These are phyloP conservation scores for Plagiodera versicolora DNA, from an alignment of 2,888 invertebrate genomes.

Conservation along the genomic window DNA sequence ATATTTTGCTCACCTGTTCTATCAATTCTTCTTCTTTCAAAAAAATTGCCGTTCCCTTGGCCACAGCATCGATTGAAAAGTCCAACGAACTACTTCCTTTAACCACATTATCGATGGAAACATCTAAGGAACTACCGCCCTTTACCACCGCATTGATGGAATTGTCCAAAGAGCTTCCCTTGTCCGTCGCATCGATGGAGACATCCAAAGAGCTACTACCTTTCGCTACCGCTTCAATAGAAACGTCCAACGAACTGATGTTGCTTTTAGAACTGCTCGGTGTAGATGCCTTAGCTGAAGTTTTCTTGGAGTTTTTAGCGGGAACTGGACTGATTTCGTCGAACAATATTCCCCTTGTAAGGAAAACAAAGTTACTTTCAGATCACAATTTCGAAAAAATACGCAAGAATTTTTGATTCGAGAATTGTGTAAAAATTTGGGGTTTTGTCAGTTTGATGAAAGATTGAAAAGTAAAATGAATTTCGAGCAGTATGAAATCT, in stretches of 20 bases:
- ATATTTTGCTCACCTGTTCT: constrained; percentile 1
- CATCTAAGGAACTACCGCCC: constrained; percentile 23
- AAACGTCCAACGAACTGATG: background rate
- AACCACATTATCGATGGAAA: too few relatives aligned
- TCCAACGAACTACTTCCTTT: constrained; percentile 29
- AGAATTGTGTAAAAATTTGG: too few relatives aligned
- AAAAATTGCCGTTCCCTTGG: constrained; percentile 25
- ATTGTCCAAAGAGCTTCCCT: constrained; percentile 33
- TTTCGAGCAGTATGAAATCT: too few relatives aligned
- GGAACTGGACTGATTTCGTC: constrained; percentile 54
- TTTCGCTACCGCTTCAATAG: too few relatives aligned
- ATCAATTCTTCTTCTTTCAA: constrained; percentile 21
- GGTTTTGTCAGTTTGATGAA: too few relatives aligned
- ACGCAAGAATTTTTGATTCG: too few relatives aligned
- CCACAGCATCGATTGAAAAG: constrained; percentile 48
- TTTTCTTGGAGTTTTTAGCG: constrained; percentile 37
- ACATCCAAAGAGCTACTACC: constrained; percentile 31
- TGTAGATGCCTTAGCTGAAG: constrained; percentile 8
- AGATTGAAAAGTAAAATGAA: too few relatives aligned
- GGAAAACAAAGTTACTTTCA: constrained; percentile 3
- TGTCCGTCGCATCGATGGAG: constrained; percentile 48
- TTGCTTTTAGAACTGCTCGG: constrained; percentile 3
- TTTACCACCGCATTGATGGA: constrained; percentile 48
- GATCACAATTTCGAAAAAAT: too few relatives aligned
- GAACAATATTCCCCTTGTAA: constrained; percentile 59